Evolutionary conservation across 2,113 vertebrate species (phyloP).

Genomic region (Rattus rattus): DNA sequence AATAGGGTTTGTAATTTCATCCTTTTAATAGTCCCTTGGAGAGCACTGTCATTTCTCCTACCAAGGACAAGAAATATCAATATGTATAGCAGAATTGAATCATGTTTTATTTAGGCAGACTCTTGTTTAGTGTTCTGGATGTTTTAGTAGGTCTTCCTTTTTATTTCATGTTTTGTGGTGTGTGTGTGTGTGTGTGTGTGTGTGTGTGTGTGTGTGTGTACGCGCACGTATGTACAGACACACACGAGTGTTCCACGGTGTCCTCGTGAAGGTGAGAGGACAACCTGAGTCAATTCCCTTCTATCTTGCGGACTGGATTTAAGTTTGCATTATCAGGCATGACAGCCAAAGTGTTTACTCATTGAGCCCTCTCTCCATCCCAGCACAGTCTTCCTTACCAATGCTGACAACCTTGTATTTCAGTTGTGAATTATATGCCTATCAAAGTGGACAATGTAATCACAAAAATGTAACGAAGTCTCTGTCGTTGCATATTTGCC

Average conservation of each 20-base stretch:
- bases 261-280: neutral
- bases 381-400: constrained; percentile 6
- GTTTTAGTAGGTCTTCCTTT: neutral
- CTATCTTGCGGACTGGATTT: neutral
- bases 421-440: neutral
- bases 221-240: too few species aligned
- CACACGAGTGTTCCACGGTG: too few species aligned
- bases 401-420: constrained; percentile 25
- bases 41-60: constrained; percentile 22
- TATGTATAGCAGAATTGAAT: constrained; percentile 39
- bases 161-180: neutral
- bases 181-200: neutral
- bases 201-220: neutral
- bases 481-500: neutral
- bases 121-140: constrained; percentile 45
- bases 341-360: neutral
- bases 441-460: neutral
- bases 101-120: constrained; percentile 67
- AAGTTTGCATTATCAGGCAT: neutral
- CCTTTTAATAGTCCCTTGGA: constrained; percentile 57
- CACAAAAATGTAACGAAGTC: neutral
- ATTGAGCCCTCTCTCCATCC: neutral
- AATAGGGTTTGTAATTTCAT: constrained; percentile 59
- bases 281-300: neutral
- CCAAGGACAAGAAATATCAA: constrained; percentile 65